phyloP scores from a whole-genome alignment of 2,888 invertebrate genomes.

The Megalurothrips usitatus region DNA sequence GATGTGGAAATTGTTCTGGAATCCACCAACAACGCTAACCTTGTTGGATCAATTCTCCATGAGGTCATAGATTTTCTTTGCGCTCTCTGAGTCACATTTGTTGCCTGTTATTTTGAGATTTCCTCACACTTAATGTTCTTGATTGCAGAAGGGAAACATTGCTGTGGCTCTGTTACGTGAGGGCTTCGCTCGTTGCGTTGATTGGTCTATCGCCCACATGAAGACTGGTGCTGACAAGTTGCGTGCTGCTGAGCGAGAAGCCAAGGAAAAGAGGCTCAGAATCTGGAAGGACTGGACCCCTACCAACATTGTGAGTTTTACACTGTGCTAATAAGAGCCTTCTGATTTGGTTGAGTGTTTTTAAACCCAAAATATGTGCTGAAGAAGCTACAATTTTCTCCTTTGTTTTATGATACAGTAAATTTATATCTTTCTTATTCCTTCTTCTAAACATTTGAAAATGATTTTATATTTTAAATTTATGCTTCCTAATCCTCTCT shows the following conservation, averaged over 20 bases:
- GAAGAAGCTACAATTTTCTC: background rate
- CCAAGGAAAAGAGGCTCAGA: conserved; percentile 79
- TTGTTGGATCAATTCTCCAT: conserved; percentile 89
- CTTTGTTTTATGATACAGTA: background rate
- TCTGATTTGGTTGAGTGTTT: conserved; percentile 4
- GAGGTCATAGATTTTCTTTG: conserved; percentile 53
- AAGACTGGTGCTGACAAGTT: conserved; percentile 73
- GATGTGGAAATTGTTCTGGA: conserved; percentile 87
- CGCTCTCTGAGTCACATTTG: background rate
- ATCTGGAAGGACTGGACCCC: conserved; percentile 91
- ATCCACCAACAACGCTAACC: conserved; percentile 87
- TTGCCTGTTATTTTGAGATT: background rate
- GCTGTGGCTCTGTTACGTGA: conserved; percentile 85
- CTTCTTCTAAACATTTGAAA: too few relatives aligned
- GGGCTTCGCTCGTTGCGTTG: conserved; percentile 91
- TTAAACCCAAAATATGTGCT: background rate
- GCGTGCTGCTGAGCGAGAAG: conserved; percentile 76
- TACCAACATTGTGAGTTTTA: conserved; percentile 42
- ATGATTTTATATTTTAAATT: background rate
- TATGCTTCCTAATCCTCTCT: background rate
- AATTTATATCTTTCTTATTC: background rate
- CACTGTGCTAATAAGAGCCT: background rate
- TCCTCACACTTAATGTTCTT: conserved; percentile 22
- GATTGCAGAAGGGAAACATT: conserved; percentile 59
- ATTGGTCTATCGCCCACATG: conserved; percentile 85